A percentile compares a stretch with the other conserved stretches of the same genome.
Evolutionary conservation across 2,888 invertebrate species (phyloP).

Genomic region (Eudasyphora cyanicolor): DNA sequence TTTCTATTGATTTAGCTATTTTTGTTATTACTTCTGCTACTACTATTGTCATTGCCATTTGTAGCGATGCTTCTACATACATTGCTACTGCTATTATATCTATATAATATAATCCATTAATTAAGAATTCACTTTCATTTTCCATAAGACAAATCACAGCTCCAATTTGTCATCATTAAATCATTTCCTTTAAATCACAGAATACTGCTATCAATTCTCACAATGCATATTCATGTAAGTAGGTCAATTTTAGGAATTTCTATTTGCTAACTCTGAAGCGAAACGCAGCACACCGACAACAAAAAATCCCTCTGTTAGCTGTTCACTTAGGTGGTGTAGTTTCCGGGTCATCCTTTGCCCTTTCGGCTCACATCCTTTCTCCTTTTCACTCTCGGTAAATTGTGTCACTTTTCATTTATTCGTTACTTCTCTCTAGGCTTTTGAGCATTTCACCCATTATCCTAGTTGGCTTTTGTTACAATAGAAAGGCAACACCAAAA

Average conservation of each 20-base stretch:
- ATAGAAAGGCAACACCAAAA: background rate
- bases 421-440: constrained; percentile 27
- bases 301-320: constrained; percentile 34
- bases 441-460: constrained; percentile 50
- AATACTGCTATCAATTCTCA: background rate
- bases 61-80: too few relatives aligned
- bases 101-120: too few relatives aligned
- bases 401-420: constrained; percentile 50
- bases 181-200: background rate
- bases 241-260: constrained; percentile 21
- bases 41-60: too few relatives aligned
- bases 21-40: too few relatives aligned
- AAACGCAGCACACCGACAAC: background rate
- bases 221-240: background rate
- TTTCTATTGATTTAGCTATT: too few relatives aligned
- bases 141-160: too few relatives aligned
- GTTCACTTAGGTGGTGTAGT: constrained; percentile 1
- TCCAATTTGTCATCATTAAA: background rate
- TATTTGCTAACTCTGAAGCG: constrained; percentile 22
- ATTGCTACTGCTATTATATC: too few relatives aligned
- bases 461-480: constrained; percentile 56
- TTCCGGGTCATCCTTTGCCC: background rate
- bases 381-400: constrained; percentile 41
- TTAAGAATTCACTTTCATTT: too few relatives aligned
- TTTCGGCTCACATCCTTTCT: background rate